phyloP scores from a whole-genome alignment of 2,113 vertebrate genomes.

The Sigmodon hispidus region DNA sequence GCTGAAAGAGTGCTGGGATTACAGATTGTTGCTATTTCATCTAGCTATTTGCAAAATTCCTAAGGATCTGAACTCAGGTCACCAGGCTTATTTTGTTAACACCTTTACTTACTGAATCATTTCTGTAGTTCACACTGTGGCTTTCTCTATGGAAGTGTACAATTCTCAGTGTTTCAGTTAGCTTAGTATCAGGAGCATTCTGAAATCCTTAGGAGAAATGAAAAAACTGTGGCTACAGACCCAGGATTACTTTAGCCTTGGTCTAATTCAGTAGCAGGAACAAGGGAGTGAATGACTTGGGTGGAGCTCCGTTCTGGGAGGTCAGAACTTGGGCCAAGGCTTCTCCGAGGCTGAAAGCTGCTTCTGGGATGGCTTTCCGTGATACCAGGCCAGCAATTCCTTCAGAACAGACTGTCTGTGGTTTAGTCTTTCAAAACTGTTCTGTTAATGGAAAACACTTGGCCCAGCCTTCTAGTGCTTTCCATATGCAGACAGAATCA shows the following conservation, averaged over 20 bases:
- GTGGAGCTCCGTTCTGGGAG: constrained; percentile 57
- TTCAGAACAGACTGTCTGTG: constrained; percentile 67
- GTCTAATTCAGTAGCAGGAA: constrained; percentile 51
- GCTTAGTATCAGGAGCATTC: not conserved
- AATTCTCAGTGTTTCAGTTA: not conserved
- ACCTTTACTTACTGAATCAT: not conserved
- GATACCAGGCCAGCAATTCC: constrained; percentile 54
- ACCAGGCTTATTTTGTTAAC: too few species aligned
- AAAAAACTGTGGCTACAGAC: not conserved
- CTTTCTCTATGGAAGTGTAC: not conserved
- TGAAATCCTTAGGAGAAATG: not conserved
- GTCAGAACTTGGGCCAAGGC: constrained; percentile 57
- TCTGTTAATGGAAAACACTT: constrained; percentile 69
- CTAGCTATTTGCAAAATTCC: not conserved
- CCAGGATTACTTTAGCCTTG: not conserved
- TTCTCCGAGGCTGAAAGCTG: not conserved
- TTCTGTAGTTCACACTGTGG: not conserved
- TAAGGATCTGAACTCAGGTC: not conserved
- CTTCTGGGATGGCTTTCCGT: constrained; percentile 13
- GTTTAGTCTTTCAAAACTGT: constrained; percentile 68
- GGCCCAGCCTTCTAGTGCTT: constrained; percentile 57
- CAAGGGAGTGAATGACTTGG: not conserved
- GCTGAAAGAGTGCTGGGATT: not conserved
- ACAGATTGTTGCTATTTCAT: not conserved
- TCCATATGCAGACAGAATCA: constrained; percentile 52